Conservation (phyloP, 2,888 invertebrate species). For the Euplagia quadripunctaria region DNA sequence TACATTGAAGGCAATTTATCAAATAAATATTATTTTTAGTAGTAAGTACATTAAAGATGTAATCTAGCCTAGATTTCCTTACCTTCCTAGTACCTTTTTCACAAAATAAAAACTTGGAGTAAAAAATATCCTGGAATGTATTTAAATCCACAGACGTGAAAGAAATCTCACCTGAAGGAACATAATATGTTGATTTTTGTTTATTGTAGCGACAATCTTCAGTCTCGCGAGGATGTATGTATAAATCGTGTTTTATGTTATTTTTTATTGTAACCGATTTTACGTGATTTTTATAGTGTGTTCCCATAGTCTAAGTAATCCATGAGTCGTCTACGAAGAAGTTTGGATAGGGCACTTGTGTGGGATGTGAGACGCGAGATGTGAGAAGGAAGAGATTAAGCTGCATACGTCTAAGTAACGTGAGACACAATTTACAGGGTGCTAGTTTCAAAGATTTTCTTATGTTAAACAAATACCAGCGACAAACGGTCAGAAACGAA, state of each 20-base stretch:
- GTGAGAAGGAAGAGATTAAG: neutral
- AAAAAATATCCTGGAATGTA: neutral
- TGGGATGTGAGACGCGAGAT: neutral
- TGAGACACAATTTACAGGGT: no score
- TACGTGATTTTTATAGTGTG: neutral
- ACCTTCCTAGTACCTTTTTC: no score
- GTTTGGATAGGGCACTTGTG: neutral
- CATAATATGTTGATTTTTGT: neutral
- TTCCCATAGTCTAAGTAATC: neutral
- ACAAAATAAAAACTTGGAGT: neutral
- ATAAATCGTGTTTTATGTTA: neutral
- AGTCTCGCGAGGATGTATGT: neutral
- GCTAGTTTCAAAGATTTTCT: no score
- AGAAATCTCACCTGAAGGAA: neutral
- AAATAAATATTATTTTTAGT: neutral
- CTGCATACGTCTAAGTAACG: no score
- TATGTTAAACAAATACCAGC: no score
- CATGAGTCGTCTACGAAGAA: neutral
- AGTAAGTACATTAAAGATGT: neutral
- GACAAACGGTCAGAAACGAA: no score
- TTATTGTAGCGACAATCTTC: slow-evolving; percentile 16
- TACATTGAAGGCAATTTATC: neutral
- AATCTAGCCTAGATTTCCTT: neutral
- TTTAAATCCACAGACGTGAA: neutral
- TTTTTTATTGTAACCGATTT: neutral